Evolutionary conservation across 2,888 invertebrate genomes (phyloP).

Genomic region (Cataglyphis albicans): DNA sequence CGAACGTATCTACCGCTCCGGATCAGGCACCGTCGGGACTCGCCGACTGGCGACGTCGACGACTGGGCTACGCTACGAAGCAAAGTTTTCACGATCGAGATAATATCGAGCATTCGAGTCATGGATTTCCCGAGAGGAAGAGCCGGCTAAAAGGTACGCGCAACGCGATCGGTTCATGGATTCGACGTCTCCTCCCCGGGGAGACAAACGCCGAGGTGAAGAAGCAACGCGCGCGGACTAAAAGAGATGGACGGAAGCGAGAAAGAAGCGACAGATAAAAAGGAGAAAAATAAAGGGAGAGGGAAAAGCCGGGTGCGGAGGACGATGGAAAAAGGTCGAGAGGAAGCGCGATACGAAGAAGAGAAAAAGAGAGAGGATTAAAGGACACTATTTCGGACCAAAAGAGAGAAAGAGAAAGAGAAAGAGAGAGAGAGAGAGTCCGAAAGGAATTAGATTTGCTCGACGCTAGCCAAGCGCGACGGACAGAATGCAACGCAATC

Average conservation of each 20-base stretch:
- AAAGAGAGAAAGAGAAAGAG: conserved; percentile 8
- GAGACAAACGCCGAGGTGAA: conserved; percentile 68
- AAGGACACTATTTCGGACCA: conserved; percentile 29
- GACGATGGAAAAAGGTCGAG: conserved; percentile 33
- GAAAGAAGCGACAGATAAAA: conserved; percentile 50
- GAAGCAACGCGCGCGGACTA: conserved; percentile 31
- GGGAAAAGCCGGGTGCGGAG: conserved; percentile 29
- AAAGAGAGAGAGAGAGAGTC: conserved; percentile 63
- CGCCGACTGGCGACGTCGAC: conserved; percentile 37
- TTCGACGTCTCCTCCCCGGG: conserved; percentile 72
- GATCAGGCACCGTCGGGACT: conserved; percentile 25
- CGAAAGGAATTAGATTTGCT: conserved; percentile 82
- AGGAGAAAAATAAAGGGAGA: conserved; percentile 39
- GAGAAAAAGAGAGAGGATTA: conserved; percentile 38
- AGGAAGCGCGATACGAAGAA: conserved; percentile 10
- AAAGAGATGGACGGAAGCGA: conserved; percentile 43
- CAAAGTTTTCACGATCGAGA: conserved; percentile 67
- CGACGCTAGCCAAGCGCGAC: conserved; percentile 82
- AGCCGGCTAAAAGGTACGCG: conserved; percentile 75
- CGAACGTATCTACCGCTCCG: conserved; percentile 11
- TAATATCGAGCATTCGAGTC: conserved; percentile 74
- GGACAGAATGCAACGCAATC: conserved; percentile 84
- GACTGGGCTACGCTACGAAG: conserved; percentile 20
- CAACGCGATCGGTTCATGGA: conserved; percentile 73
- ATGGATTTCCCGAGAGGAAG: conserved; percentile 77